These are phyloP conservation scores for Pipa parva DNA, from an alignment of 2,113 vertebrate species.

Conservation along the genomic window DNA sequence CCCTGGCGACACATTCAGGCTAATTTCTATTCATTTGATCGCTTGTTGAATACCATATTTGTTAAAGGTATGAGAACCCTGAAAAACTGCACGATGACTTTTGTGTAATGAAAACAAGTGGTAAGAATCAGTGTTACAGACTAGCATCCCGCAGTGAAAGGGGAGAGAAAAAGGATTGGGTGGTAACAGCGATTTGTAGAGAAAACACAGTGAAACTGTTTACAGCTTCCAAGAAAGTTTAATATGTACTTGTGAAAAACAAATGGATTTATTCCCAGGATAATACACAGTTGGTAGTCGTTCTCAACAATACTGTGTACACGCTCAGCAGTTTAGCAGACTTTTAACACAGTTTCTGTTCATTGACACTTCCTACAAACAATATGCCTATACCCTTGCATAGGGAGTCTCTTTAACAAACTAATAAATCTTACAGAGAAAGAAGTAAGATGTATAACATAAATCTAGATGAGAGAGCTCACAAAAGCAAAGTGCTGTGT, in stretches of 20 bases:
- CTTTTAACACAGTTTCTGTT: background rate
- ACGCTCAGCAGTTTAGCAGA: background rate
- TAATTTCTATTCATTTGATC: background rate
- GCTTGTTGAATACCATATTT: background rate
- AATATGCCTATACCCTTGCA: too few relatives aligned
- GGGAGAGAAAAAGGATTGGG: background rate
- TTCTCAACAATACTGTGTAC: background rate
- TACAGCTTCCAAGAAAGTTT: background rate
- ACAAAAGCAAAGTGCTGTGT: too few relatives aligned
- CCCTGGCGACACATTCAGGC: background rate
- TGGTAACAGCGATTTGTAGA: background rate
- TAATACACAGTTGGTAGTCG: background rate
- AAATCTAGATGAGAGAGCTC: too few relatives aligned
- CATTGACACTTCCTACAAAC: background rate
- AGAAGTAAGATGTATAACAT: too few relatives aligned
- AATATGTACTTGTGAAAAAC: conserved; percentile 26
- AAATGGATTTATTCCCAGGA: conserved; percentile 19
- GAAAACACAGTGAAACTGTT: conserved; percentile 5
- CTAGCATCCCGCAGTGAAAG: conserved; percentile 18
- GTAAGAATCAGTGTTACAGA: background rate
- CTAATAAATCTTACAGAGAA: too few relatives aligned
- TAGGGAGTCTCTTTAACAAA: too few relatives aligned
- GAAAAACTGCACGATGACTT: background rate
- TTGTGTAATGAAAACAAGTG: background rate
- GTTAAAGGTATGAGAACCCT: background rate